Conservation (phyloP, 2,797 vertebrate species). For the Myiotriccus ornatus region DNA sequence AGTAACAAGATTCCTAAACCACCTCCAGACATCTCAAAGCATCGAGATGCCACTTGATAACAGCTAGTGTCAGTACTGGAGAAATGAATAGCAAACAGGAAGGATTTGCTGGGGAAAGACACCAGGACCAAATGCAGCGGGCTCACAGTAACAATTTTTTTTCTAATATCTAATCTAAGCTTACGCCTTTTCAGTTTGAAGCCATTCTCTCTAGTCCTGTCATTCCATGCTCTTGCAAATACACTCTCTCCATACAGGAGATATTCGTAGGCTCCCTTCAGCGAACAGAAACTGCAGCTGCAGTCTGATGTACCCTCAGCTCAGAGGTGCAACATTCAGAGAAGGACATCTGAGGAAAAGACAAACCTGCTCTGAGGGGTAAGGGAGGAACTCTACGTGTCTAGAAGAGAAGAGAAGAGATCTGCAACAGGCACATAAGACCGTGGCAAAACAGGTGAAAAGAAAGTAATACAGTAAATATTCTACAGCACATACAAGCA, state of each 20-base stretch:
- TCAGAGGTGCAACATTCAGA: neutral
- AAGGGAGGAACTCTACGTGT: neutral
- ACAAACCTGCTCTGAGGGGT: neutral
- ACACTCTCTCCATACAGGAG: neutral
- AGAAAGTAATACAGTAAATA: neutral
- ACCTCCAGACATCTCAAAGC: slow-evolving; percentile 19
- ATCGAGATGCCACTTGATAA: neutral
- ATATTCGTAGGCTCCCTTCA: neutral
- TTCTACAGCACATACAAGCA: neutral
- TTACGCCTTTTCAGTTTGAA: neutral
- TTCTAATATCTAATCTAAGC: neutral
- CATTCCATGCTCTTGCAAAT: neutral
- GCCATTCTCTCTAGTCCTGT: neutral
- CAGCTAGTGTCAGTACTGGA: neutral
- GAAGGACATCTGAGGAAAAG: neutral
- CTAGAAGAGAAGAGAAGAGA: neutral
- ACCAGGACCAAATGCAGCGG: neutral
- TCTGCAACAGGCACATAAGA: neutral
- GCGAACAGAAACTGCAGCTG: neutral
- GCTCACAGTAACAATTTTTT: neutral
- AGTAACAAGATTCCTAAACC: neutral
- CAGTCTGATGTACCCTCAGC: neutral
- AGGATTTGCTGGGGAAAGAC: fast-evolving
- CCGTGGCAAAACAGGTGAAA: neutral
- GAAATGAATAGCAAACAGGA: neutral